phyloP scores from a whole-genome alignment of 2,113 vertebrate species.

The Cryptomyrus ogoouensis region DNA sequence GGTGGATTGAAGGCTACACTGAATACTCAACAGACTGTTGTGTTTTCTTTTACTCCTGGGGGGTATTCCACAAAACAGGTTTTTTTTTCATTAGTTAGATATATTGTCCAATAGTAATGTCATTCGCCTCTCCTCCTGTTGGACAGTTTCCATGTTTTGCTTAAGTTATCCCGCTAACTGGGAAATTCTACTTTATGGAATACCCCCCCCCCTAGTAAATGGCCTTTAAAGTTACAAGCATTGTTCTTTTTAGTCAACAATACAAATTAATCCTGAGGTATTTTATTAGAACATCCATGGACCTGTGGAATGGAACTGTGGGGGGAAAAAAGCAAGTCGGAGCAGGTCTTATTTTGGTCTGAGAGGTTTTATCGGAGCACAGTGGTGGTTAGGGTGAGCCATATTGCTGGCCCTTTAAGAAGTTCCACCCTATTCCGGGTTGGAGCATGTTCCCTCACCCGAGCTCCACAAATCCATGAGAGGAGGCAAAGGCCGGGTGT shows the following conservation, averaged over 20 bases:
- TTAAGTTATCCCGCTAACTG: not conserved
- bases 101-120: not conserved
- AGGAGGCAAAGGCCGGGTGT: not conserved
- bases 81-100: not conserved
- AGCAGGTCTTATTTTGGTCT: not conserved
- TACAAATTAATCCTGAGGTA: not conserved
- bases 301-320: not conserved
- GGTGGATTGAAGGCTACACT: not conserved
- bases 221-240: not conserved
- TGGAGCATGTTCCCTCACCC: constrained; percentile 21
- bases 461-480: constrained; percentile 1
- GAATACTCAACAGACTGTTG: not conserved
- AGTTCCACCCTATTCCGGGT: not conserved
- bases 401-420: not conserved
- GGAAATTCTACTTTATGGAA: not conserved
- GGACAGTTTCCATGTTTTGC: not conserved
- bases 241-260: not conserved
- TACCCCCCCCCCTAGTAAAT: not conserved
- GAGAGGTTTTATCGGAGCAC: not conserved
- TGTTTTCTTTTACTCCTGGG: not conserved
- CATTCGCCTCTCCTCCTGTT: not conserved
- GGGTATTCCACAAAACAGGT: not conserved
- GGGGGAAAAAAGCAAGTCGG: not conserved
- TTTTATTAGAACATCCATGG: not conserved
- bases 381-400: not conserved